Evolutionary conservation across 1,140 invertebrate genomes (phyloP).

Genomic region (Oryctes rhinoceros): DNA sequence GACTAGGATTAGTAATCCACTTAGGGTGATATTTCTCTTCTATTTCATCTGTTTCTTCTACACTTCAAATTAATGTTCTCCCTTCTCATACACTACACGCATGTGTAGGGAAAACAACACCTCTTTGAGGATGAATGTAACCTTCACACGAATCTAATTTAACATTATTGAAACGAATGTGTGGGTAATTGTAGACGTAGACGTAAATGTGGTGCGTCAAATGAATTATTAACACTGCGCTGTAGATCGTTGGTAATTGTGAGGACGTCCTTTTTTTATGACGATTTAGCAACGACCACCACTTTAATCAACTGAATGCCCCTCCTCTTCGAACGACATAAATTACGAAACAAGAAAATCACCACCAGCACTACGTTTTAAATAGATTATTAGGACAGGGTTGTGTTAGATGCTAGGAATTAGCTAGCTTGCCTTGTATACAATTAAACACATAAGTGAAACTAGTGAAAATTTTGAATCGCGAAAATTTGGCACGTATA

Average conservation of each 20-base stretch:
- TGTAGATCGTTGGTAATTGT: neutral
- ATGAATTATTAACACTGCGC: neutral
- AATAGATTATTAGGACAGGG: neutral
- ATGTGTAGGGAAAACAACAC: neutral
- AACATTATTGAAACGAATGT: neutral
- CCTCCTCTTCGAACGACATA: neutral
- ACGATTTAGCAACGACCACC: neutral
- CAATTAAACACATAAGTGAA: no score
- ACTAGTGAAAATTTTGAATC: no score
- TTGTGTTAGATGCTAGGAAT: no score
- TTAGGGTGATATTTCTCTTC: neutral
- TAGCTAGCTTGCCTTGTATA: no score
- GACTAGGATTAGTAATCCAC: neutral
- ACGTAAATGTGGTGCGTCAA: neutral
- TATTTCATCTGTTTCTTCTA: neutral
- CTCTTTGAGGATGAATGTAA: neutral
- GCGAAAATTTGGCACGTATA: no score
- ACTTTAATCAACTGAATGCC: neutral
- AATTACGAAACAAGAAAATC: neutral
- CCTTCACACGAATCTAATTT: slow-evolving; percentile 18
- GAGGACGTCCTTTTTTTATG: neutral
- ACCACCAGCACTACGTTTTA: neutral
- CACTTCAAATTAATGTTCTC: neutral
- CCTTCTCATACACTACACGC: neutral
- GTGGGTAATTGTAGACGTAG: neutral